Evolutionary conservation across 2,888 invertebrate species (phyloP), one percentile per base, ranked within the genome.

Genomic region (Phytoseiulus persimilis): DNA sequence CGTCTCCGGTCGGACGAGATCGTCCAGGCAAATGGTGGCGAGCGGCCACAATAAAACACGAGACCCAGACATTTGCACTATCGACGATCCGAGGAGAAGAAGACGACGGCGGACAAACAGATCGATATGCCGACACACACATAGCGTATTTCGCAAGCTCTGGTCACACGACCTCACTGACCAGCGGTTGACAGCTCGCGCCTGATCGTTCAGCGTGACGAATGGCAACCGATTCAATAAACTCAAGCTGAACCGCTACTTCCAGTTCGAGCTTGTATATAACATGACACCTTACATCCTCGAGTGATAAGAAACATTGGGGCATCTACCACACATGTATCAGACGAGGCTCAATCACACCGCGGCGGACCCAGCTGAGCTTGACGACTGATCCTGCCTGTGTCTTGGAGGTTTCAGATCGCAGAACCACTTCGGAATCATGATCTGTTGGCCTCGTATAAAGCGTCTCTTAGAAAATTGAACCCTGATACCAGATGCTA

Each of bases 31-130:
- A 65, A 65, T 65, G 65, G 65, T 65, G 65, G 65, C 65, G 65
- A 65, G 65, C 65, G 65, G 65, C 65, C 65, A 65, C 65, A 65
- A 65, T 65, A 65, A 65, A 65, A 65, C 65, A 65, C 65, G 65
- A 65, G 65, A 65, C 65, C 65, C 65, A 28, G 65, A 65, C 65
- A 65, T 65, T 65, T 65, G 65, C 65, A 65, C 65, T 65, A 65
- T 65, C 65, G 65, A 18, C 65, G 65, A 65, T 65, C 65, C 28
- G 65, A 65, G 65, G 18, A 65, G 65, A 28, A 65, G 65, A 65
- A 65, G 65, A 65, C 65, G 65, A 65, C 14, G 65, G 18, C 65
- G 65, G 65, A 65, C 65, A 18, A 18, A 65, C 65, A 65, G 23
- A 18, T 23, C 65, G 65, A 65, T 65, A 23, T 65, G 65, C 18